Evolutionary conservation across 2,888 invertebrate species (phyloP).

Genomic region (Callimorpha dominula): DNA sequence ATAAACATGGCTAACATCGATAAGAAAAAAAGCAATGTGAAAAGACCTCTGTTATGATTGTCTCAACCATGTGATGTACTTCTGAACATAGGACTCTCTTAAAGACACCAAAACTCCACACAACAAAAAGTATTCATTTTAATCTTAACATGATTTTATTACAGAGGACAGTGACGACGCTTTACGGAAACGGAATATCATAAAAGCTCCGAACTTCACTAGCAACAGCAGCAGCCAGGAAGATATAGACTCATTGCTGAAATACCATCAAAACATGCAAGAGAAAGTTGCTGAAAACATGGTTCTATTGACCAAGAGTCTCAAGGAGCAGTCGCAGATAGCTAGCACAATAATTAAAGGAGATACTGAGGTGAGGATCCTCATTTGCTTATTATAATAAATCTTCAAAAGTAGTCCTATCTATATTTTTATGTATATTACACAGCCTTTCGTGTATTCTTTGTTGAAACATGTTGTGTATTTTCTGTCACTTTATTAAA

Average conservation of each 20-base stretch:
- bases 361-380: conserved; percentile 91
- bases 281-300: conserved; percentile 98
- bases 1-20: background rate
- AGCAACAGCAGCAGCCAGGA: conserved; percentile 84
- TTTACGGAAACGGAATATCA: conserved; percentile 85
- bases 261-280: conserved; percentile 95
- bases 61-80: background rate
- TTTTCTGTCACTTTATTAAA: no score
- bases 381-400: no score
- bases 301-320: conserved; percentile 93
- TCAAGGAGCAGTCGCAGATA: conserved; percentile 96
- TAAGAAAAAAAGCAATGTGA: background rate
- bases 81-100: background rate
- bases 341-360: conserved; percentile 96
- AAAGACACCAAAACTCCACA: no score
- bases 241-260: conserved; percentile 93
- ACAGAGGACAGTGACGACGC: conserved; percentile 71
- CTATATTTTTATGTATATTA: no score
- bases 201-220: conserved; percentile 82
- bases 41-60: background rate
- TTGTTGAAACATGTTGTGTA: no score
- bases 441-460: no score
- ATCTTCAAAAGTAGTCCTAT: no score
- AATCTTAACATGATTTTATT: background rate
- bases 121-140: no score